Evolutionary conservation across 2,113 vertebrate genomes (phyloP).

Genomic region (Rhinogobius similis): DNA sequence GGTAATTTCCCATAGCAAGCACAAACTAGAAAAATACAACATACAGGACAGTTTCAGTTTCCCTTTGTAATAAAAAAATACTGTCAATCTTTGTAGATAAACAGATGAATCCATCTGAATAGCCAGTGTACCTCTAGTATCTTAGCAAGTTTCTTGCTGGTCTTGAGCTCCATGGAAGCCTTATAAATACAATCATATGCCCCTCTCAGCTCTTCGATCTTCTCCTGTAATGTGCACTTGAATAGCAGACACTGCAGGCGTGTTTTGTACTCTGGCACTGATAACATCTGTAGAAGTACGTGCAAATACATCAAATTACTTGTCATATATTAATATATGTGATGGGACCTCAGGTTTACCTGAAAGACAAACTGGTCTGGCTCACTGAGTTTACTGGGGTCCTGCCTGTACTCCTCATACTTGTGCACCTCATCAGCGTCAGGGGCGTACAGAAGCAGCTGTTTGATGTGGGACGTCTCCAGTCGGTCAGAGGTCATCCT

Average conservation of each 20-base stretch:
- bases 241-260: slow-evolving; percentile 92
- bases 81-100: neutral
- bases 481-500: slow-evolving; percentile 88
- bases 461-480: slow-evolving; percentile 92
- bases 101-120: neutral
- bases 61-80: neutral
- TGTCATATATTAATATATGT: neutral
- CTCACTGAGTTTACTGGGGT: slow-evolving; percentile 90
- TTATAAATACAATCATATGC: slow-evolving; percentile 89
- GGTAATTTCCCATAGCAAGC: slow-evolving; percentile 97
- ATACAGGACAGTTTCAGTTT: no score
- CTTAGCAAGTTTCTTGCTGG: slow-evolving; percentile 96
- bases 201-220: slow-evolving; percentile 91
- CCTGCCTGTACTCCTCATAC: slow-evolving; percentile 84
- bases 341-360: slow-evolving; percentile 68
- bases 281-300: slow-evolving; percentile 64
- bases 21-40: slow-evolving; percentile 83
- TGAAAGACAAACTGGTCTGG: slow-evolving; percentile 95
- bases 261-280: slow-evolving; percentile 91
- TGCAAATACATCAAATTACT: neutral
- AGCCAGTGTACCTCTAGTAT: slow-evolving; percentile 87
- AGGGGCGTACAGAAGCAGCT: slow-evolving; percentile 92
- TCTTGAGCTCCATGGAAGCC: slow-evolving; percentile 91
- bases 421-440: slow-evolving; percentile 90
- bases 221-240: slow-evolving; percentile 92